A percentile compares a stretch with the other conserved stretches of the same genome.
phyloP scores from a whole-genome alignment of 2,888 invertebrate genomes.

The Tetragnatha montana region DNA sequence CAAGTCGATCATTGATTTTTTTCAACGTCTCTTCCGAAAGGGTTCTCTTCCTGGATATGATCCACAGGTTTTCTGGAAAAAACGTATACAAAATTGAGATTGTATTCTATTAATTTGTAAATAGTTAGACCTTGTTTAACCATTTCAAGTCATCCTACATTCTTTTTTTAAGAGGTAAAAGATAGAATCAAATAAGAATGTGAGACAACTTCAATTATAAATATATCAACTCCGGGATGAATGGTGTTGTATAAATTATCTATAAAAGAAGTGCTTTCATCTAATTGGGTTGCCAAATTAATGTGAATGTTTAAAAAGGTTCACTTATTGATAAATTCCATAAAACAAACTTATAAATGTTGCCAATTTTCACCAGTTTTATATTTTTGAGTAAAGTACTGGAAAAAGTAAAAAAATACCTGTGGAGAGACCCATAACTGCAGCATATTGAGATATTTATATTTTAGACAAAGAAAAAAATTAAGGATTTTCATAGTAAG shows the following conservation, averaged over 20 bases:
- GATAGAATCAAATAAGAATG: no score
- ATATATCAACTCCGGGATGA: neutral
- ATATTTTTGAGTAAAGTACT: no score
- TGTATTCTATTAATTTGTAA: neutral
- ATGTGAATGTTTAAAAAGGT: no score
- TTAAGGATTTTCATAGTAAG: no score
- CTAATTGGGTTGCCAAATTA: neutral
- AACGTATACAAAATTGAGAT: neutral
- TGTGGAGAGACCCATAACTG: no score
- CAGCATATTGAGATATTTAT: no score
- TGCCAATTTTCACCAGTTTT: no score
- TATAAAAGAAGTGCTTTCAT: neutral
- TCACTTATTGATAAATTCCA: no score
- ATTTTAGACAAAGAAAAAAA: no score
- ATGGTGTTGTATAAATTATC: neutral
- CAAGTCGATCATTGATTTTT: slow-evolving; percentile 23
- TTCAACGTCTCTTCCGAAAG: slow-evolving; percentile 31
- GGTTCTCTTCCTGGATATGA: slow-evolving; percentile 42
- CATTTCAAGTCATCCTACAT: neutral
- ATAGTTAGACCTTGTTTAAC: neutral
- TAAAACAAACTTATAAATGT: no score
- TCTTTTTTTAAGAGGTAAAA: neutral
- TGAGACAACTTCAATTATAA: neutral
- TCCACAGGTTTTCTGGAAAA: slow-evolving; percentile 67
- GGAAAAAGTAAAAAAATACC: no score